These are phyloP conservation scores for Zenarchopterus dispar DNA, from an alignment of 2,797 vertebrate genomes.

Conservation along the genomic window DNA sequence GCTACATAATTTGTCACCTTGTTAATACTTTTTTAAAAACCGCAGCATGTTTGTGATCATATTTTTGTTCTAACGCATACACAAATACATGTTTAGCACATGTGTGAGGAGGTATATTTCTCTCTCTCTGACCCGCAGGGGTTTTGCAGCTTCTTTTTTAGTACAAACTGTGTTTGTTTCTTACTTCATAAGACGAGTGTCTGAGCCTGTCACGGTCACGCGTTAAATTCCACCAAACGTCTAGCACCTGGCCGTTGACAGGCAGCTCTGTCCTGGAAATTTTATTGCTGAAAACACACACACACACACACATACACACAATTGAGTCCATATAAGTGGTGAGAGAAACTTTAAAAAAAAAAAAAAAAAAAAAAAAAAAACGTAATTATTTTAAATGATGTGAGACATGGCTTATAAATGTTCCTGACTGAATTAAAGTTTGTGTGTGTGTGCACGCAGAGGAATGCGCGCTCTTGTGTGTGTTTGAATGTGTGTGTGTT, in stretches of 20 bases:
- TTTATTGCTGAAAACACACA: no score
- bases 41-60: no score
- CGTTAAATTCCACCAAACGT: conserved; percentile 4
- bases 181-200: conserved; percentile 13
- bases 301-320: no score
- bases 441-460: neutral
- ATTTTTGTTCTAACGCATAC: no score
- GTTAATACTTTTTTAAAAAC: no score
- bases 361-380: no score
- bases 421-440: neutral
- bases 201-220: conserved; percentile 44
- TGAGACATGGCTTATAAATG: conserved; percentile 23
- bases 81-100: no score
- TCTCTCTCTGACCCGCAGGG: no score
- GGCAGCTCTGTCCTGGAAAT: conserved; percentile 36
- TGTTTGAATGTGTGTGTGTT: neutral
- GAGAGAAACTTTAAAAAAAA: conserved; percentile 42
- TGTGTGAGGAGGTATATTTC: no score
- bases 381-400: conserved; percentile 38
- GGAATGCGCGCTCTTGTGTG: neutral
- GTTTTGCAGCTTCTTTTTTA: no score
- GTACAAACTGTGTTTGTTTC: no score
- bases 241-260: conserved; percentile 28
- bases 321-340: neutral
- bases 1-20: no score